phyloP scores from a whole-genome alignment of 2,797 vertebrate species.

The Sebastes trivittatus region DNA sequence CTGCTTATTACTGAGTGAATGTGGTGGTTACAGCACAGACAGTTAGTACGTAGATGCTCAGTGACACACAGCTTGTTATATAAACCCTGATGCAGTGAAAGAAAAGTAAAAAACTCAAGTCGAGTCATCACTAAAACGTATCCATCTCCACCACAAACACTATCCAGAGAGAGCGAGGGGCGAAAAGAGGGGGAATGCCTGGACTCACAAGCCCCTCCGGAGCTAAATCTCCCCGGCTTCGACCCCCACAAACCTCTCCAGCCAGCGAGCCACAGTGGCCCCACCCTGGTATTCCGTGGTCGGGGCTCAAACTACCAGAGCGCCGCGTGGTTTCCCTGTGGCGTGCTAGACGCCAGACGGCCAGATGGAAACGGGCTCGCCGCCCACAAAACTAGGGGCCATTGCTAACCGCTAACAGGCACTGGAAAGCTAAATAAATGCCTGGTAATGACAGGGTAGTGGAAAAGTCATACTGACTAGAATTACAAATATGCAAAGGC shows the following conservation, averaged over 20 bases:
- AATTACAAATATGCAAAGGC: constrained; percentile 65
- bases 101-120: neutral
- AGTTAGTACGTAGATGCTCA: neutral
- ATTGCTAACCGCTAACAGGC: constrained; percentile 68
- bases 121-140: neutral
- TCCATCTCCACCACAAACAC: constrained; percentile 22
- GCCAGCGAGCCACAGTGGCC: constrained; percentile 50
- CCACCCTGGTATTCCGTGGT: constrained; percentile 81
- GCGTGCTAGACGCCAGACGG: constrained; percentile 76
- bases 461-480: constrained; percentile 50
- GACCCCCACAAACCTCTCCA: constrained; percentile 21
- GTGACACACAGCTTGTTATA: neutral
- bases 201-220: constrained; percentile 27
- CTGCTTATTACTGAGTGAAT: neutral
- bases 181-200: constrained; percentile 18
- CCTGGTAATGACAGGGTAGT: constrained; percentile 73
- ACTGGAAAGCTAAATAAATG: constrained; percentile 77
- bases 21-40: neutral
- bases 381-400: constrained; percentile 71
- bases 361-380: constrained; percentile 76
- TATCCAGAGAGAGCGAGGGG: neutral
- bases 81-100: neutral
- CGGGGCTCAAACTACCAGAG: constrained; percentile 50
- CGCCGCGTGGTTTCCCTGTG: constrained; percentile 72
- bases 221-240: constrained; percentile 18